Evolutionary conservation across 2,113 vertebrate genomes (phyloP), one percentile per base, ranked within the genome.

Genomic region (Mohoua ochrocephala): DNA sequence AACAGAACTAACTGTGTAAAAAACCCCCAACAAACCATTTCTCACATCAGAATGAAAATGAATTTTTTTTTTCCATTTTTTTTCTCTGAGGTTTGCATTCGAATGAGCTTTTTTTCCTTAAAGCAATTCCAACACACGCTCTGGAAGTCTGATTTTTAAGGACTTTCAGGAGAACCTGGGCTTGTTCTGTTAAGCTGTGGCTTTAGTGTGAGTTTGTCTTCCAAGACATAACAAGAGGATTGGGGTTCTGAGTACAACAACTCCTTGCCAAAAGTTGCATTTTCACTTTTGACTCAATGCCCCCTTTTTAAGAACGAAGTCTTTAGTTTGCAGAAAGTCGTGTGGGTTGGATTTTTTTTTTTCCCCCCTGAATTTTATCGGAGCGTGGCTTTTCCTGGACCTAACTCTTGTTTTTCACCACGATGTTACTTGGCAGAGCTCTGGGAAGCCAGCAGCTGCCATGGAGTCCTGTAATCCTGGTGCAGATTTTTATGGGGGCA

Each of bases 21-120:
- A 67, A 42, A 30, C 0, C 2, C 47, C 22, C 20, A 56, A 35
- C 3, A 59, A 27, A 23, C 30, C 15, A 4, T 75, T 82, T 59
- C 69, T 89, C 9, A 8, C 13, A 15, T 31, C 47, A 64, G 57
- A 47, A 75, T 20, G 47, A 44, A 54, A 47, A 17, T 7, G 3
- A 4, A 2, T 35, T 1, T 33, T 49, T 50, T 39, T 57, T 13
- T 2, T 3, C 22, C 1, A 1, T 8, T 78, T 75, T 19, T 52
- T 52, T 5, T 7, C 54, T 69, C 42, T 18, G 30, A 68, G 22
- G 33, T 82, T 94, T 92, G 42, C 52, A 78, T 78, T 71, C 41
- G 41, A 83, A 73, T 23, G 41, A 79, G 41, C 16, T 68, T 63
- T 68, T 75, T n/a, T 61, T 85, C 41, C 45, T 61, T 49, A 63